Base-by-base conservation (phyloP, 2,797 vertebrate species). In the Phyllotis vaccarum region DNA sequence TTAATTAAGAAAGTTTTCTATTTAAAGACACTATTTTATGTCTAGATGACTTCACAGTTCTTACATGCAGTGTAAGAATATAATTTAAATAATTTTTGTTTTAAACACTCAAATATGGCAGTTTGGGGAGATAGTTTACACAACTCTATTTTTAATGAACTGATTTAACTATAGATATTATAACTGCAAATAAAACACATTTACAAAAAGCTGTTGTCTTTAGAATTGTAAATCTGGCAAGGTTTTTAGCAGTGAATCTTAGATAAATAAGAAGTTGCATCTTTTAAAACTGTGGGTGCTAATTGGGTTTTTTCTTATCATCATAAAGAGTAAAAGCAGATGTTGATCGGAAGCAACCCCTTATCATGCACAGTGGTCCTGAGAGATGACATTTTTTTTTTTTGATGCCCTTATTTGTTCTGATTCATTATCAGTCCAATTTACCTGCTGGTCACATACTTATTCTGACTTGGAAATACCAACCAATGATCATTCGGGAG, bases 121-220 rank as follows among this genome's bases (percentile, higher is more conserved):
- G 85, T 90, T 97, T 97, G 95, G 14, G 14, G 92, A 52, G 90
- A 86, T 89, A 96, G 68, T 97, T 98, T 97, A 95, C 91, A 98
- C 92, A 98, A 98, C 22, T 96, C 93, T 87, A 96, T 94, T 98
- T 97, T 98, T 98, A 97, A 97, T 94, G 94, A 97, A 97, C 29
- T 91, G 97, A 75, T 97, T 98, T 98, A 97, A 91, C 95, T 97
- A 74, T 72, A 97, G 92, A 97, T 97, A 98, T 96, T 94, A 87
- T 90, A 98, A 97, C 72, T 96, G 88, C 92, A 98, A 98, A 98
- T 85, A 96, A 98, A 97, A 93, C 87, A 94, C 87, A 95, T 95
- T 98, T 98, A 93, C 90, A 97, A 96, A 98, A 98, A 97, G 68
- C 37, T 96, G 98, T 96, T 97, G 91, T 95, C 93, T 97, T 98